Evolutionary conservation across 2,797 vertebrate genomes (phyloP).

Genomic region (Schizopygopsis pylzovi): DNA sequence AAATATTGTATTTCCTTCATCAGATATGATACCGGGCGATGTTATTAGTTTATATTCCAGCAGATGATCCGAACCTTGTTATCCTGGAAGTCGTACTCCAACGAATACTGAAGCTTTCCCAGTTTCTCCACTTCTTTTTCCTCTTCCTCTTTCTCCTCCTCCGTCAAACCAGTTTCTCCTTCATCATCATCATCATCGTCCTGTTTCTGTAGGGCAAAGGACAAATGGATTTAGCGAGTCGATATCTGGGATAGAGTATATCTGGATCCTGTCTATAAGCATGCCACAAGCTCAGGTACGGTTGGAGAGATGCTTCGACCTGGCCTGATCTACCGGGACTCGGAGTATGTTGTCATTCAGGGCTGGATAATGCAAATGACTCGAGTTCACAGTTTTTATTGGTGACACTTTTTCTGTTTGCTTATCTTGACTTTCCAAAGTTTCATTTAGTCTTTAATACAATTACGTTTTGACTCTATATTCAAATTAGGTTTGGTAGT

Average conservation of each 20-base stretch:
- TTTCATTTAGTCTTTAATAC: neutral
- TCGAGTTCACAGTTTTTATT: conserved; percentile 57
- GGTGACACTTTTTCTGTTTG: conserved; percentile 56
- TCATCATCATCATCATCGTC: conserved; percentile 94
- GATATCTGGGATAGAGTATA: neutral
- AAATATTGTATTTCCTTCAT: conserved; percentile 1
- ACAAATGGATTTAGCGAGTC: neutral
- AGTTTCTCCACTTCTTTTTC: conserved; percentile 94
- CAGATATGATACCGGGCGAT: neutral
- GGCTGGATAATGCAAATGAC: conserved; percentile 59
- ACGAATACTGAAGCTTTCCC: conserved; percentile 95
- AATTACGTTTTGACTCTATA: neutral
- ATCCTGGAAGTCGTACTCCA: conserved; percentile 97
- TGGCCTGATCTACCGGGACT: conserved; percentile 64
- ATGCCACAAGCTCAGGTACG: conserved; percentile 78
- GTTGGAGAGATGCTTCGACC: conserved; percentile 36
- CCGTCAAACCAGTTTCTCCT: conserved; percentile 90
- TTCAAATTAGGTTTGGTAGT: conserved; percentile 2
- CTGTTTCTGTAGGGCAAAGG: conserved; percentile 72
- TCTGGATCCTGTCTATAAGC: conserved; percentile 68
- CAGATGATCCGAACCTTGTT: conserved; percentile 83
- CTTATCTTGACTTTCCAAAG: conserved; percentile 18
- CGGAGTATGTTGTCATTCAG: conserved; percentile 60
- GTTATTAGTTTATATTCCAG: neutral
- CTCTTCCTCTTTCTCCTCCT: conserved; percentile 94